Evolutionary conservation across 2,888 invertebrate genomes (phyloP).

Genomic region (Agriotes lineatus): DNA sequence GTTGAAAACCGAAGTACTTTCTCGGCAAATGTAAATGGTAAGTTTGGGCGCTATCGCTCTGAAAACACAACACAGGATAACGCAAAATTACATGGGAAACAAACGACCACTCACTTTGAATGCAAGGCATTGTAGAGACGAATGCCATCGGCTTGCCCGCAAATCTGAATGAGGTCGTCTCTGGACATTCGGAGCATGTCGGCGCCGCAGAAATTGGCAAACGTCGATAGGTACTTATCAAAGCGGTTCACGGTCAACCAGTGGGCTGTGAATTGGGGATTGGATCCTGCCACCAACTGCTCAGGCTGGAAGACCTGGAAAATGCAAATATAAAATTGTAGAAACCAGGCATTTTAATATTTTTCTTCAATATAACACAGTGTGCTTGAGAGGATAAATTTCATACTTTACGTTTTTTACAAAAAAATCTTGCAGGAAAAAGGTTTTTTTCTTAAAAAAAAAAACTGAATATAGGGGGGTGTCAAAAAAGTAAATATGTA

Average conservation of each 20-base stretch:
- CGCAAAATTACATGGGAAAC: neutral
- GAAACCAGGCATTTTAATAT: too few species aligned
- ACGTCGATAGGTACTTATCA: conserved; percentile 79
- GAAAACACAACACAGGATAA: too few species aligned
- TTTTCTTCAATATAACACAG: too few species aligned
- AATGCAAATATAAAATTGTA: too few species aligned
- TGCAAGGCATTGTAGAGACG: conserved; percentile 91
- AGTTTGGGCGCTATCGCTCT: conserved; percentile 81
- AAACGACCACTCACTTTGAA: conserved; percentile 75
- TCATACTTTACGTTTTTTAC: too few species aligned
- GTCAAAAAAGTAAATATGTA: too few species aligned
- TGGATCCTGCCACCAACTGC: conserved; percentile 33
- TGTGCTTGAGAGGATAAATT: too few species aligned
- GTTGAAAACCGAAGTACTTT: conserved; percentile 78
- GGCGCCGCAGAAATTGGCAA: conserved; percentile 88
- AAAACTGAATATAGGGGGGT: too few species aligned
- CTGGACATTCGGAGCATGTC: conserved; percentile 91
- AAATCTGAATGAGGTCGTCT: conserved; percentile 94
- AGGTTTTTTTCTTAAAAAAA: too few species aligned
- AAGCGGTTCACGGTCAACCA: conserved; percentile 88
- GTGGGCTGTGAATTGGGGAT: conserved; percentile 77
- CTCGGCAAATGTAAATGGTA: conserved; percentile 85
- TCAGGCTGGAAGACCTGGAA: conserved; percentile 30
- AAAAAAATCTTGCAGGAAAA: too few species aligned
- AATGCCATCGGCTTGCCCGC: conserved; percentile 94